Percentiles rank a stretch among this genome's conserved stretches.
These are phyloP conservation scores for Heliothis virescens DNA, from an alignment of 1,140 invertebrate genomes.

Conservation along the genomic window DNA sequence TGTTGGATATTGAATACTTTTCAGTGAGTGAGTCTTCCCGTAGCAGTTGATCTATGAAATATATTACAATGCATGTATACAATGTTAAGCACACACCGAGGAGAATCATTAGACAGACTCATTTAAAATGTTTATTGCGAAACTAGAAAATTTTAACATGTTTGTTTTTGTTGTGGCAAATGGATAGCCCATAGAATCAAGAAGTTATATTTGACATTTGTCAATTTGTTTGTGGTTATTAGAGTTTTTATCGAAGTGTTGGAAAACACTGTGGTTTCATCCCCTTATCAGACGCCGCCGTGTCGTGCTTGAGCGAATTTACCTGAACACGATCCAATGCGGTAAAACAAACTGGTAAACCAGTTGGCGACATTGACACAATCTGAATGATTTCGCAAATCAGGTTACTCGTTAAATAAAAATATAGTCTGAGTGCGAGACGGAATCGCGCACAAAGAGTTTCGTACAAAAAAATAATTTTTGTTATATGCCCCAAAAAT, in stretches of 20 bases:
- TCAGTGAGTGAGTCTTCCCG: background rate
- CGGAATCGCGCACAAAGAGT: too few relatives aligned
- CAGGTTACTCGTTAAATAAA: too few relatives aligned
- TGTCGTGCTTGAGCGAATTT: too few relatives aligned
- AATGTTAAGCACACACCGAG: conserved; percentile 63
- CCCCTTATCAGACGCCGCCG: too few relatives aligned
- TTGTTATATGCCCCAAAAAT: too few relatives aligned
- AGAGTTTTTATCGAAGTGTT: background rate
- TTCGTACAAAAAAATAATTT: too few relatives aligned
- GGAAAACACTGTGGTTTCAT: too few relatives aligned
- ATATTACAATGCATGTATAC: conserved; percentile 64
- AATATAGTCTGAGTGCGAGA: too few relatives aligned
- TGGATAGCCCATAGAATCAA: background rate
- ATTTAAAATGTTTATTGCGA: conserved; percentile 25
- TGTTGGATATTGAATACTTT: background rate
- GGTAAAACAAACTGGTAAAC: too few relatives aligned
- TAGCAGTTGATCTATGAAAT: conserved; percentile 59
- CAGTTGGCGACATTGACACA: too few relatives aligned
- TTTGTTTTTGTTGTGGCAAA: conserved; percentile 25
- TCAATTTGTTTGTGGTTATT: background rate
- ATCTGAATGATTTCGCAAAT: too few relatives aligned
- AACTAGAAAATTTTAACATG: conserved; percentile 24
- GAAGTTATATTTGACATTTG: conserved; percentile 6
- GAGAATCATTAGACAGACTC: conserved; percentile 67
- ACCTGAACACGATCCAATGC: too few relatives aligned